A percentile compares a stretch with the other conserved stretches of the same genome.
phyloP scores from a whole-genome alignment of 2,888 invertebrate species.

The Noctua comes region DNA sequence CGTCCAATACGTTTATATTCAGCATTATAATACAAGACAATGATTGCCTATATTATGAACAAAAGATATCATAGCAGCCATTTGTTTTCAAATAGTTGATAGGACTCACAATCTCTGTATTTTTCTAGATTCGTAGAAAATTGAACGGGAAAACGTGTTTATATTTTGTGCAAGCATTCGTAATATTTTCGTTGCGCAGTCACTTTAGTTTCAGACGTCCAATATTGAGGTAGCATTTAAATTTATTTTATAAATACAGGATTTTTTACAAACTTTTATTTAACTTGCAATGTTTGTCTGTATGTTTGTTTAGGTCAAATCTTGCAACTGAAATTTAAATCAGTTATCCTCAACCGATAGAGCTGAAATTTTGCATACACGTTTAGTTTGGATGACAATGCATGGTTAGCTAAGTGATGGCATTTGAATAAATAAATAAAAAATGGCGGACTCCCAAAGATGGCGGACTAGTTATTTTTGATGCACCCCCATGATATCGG shows the following conservation, averaged over 20 bases:
- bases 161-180: background rate
- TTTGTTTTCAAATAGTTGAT: background rate
- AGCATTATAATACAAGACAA: background rate
- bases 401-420: too few relatives aligned
- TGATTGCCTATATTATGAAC: background rate
- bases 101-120: background rate
- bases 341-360: background rate
- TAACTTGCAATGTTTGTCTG: background rate
- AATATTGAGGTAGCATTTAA: background rate
- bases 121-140: background rate
- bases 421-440: too few relatives aligned
- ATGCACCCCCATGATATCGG: too few relatives aligned
- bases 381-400: too few relatives aligned
- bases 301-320: background rate
- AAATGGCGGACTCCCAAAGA: too few relatives aligned
- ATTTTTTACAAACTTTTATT: background rate
- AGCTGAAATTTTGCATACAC: background rate
- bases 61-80: background rate
- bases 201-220: background rate
- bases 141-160: background rate
- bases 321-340: background rate
- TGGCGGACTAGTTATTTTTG: too few relatives aligned
- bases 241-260: background rate
- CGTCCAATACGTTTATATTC: too few relatives aligned
- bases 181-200: constrained; percentile 1